A percentile compares a stretch with the other conserved stretches of the same genome.
These are phyloP conservation scores for Prolemur simus DNA, from an alignment of 2,113 vertebrate species.

Conservation along the genomic window DNA sequence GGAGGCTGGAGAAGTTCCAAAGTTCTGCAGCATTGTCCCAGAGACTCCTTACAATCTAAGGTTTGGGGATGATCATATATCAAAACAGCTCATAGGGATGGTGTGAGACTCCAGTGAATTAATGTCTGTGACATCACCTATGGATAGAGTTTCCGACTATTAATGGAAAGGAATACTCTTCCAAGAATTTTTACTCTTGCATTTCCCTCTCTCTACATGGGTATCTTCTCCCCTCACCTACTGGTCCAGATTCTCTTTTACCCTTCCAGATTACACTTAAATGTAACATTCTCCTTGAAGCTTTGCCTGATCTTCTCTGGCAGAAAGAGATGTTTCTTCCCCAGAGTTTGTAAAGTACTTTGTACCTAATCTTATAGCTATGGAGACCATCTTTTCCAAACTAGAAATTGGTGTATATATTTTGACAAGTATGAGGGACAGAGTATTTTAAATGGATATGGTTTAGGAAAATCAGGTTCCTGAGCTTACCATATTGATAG, in stretches of 20 bases:
- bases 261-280: not conserved
- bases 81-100: not conserved
- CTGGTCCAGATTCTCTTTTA: not conserved
- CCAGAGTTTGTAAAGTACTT: not conserved
- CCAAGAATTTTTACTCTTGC: not conserved
- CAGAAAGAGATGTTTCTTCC: not conserved
- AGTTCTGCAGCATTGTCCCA: not conserved
- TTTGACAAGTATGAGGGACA: not conserved
- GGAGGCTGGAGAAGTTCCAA: not conserved
- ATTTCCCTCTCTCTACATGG: not conserved
- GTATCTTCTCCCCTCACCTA: not conserved
- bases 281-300: not conserved
- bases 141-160: no score
- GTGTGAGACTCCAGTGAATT: not conserved
- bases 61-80: not conserved
- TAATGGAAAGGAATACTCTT: not conserved
- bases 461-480: not conserved
- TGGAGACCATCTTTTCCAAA: not conserved
- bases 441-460: not conserved
- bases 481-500: not conserved
- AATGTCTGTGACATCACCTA: not conserved
- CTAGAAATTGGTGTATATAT: not conserved
- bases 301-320: not conserved
- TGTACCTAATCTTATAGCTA: no score
- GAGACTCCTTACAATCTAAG: not conserved